These are phyloP conservation scores for Hirundo rustica DNA, from an alignment of 2,797 vertebrate genomes.

Conservation along the genomic window DNA sequence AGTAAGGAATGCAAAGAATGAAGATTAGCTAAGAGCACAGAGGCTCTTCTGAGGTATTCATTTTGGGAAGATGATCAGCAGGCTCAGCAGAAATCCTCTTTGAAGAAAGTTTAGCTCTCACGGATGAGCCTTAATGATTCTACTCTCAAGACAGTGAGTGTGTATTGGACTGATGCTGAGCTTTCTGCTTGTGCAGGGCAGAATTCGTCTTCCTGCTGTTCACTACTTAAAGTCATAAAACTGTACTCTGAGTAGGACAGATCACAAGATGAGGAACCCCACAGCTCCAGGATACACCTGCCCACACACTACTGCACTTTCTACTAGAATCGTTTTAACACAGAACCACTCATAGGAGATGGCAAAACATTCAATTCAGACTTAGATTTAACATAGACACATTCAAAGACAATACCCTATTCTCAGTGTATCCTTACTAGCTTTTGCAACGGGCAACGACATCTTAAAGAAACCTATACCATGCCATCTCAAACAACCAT, in stretches of 20 bases:
- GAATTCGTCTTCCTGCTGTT: not conserved
- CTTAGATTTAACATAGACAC: not conserved
- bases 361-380: not conserved
- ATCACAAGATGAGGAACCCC: not conserved
- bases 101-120: not conserved
- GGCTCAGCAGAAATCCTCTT: not conserved
- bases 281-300: not conserved
- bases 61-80: not conserved
- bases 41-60: not conserved
- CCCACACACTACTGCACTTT: not conserved
- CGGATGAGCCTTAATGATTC: not conserved
- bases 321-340: not conserved
- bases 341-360: not conserved
- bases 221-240: not conserved
- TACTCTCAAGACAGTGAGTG: not conserved
- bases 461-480: not conserved
- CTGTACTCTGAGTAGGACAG: not conserved
- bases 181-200: not conserved
- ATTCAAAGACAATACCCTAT: not conserved
- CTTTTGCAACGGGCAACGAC: not conserved
- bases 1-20: not conserved
- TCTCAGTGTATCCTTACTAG: not conserved
- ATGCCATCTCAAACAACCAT: not conserved
- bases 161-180: not conserved
- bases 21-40: not conserved